Evolutionary conservation across 1,140 invertebrate species (phyloP).

Genomic region (Nephila pilipes): DNA sequence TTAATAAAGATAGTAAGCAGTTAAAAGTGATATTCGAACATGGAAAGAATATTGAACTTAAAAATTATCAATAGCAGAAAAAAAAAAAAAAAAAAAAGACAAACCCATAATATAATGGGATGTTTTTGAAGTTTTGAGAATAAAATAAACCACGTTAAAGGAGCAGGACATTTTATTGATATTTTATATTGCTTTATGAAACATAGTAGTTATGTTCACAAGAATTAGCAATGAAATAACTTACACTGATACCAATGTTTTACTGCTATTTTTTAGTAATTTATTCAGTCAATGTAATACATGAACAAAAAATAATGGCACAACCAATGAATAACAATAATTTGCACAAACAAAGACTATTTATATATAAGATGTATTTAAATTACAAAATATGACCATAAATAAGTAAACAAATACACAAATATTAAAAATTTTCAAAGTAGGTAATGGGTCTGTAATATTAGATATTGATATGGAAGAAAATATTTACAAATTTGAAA

Average conservation of each 20-base stretch:
- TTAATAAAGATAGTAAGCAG: too few species aligned
- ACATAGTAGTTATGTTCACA: constrained; percentile 1
- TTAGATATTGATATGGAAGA: neutral
- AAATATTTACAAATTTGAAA: neutral
- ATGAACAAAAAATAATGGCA: constrained; percentile 18
- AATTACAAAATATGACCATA: neutral
- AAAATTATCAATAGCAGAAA: too few species aligned
- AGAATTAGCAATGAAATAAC: neutral
- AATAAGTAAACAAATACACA: neutral
- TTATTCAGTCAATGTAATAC: neutral
- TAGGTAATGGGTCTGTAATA: neutral
- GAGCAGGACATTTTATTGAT: constrained; percentile 4
- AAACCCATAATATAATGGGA: too few species aligned
- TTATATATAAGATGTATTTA: neutral
- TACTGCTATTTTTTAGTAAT: neutral
- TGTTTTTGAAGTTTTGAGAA: neutral
- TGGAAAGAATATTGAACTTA: too few species aligned
- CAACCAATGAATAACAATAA: neutral
- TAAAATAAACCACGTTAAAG: neutral
- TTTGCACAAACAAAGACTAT: neutral
- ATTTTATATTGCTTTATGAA: neutral
- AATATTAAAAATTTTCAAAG: neutral
- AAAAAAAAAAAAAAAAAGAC: too few species aligned
- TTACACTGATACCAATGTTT: constrained; percentile 5
- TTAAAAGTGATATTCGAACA: too few species aligned